Evolutionary conservation across 64 coral and sea anemone genomes (phyloP), one percentile per base, ranked within the genome.

Genomic region (Porites australiensis): DNA sequence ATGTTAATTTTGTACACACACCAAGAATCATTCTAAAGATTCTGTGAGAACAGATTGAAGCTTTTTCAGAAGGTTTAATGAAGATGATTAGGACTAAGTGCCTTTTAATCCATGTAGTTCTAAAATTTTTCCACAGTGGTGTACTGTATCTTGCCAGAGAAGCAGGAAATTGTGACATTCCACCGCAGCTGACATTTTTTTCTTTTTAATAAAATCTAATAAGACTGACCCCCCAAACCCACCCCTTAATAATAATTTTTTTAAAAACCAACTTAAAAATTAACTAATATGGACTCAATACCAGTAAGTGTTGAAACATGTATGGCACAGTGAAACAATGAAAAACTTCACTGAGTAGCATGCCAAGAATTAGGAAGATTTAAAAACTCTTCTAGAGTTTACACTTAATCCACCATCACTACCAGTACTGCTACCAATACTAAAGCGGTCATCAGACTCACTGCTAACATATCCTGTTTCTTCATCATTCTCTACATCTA

Each of bases 401-500:
- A 75, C 91, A 13, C 73, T 93, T 18, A 95, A 77, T 19, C 89
- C 94, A 15, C 94, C 88, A 58, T 95, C 94, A 74, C 94, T 95
- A 13, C 89, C 89, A 46, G 63, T 89, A 79, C 89, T 91, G 58
- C 94, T 91, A 27, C 79, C 83, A 19, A 47, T 87, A 57, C 94
- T 95, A 63, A 85, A 91, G 4, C 88, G 75, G 75, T 95, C 93
- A 14, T 95, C 94, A 44, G 94, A 95, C 58, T 95, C 94, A 16
- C 94, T 89, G 53, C 83, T 86, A 72, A 73, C 91, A 93, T 95
- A 95, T 18, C 88, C 94, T 23, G 89, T 88, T 80, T 95, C 93
- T 47, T 92, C 82, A 16, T 93, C 91, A 64, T 93, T 93, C 79
- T 95, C 94, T 45, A 95, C 83, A 83, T 95, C 94, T 44, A 95